phyloP scores from a whole-genome alignment of 2,797 vertebrate genomes.

The Picus viridis region DNA sequence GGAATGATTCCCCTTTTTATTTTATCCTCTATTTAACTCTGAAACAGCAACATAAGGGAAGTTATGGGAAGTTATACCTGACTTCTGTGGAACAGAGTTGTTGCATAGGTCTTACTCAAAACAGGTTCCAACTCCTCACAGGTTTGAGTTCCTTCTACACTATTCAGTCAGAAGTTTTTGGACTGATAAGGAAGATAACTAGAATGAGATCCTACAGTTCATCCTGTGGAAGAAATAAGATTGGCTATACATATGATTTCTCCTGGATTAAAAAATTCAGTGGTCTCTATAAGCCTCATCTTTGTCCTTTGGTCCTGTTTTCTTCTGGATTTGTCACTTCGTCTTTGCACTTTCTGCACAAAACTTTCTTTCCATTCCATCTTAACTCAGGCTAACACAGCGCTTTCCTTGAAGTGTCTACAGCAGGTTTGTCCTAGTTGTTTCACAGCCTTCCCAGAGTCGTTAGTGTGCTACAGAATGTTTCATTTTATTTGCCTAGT shows the following conservation, averaged over 20 bases:
- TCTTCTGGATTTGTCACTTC: not conserved
- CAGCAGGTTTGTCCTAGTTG: not conserved
- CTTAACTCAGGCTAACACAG: not conserved
- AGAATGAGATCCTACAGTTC: not conserved
- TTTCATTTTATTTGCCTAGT: not conserved
- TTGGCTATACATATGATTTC: not conserved
- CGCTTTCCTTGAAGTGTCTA: not conserved
- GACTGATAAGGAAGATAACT: not conserved
- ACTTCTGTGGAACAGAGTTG: not conserved
- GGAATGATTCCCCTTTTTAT: not conserved
- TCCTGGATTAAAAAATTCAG: fast-evolving
- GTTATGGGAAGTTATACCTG: not conserved
- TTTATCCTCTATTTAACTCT: not conserved
- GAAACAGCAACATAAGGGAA: not conserved
- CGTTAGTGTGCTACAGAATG: not conserved
- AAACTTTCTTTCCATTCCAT: not conserved
- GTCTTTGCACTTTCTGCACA: not conserved
- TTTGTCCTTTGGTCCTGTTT: not conserved
- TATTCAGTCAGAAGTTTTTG: not conserved
- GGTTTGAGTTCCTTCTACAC: not conserved
- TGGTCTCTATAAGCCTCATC: not conserved
- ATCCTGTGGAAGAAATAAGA: not conserved
- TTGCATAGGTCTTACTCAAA: not conserved
- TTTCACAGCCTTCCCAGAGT: not conserved
- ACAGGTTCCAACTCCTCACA: not conserved